phyloP scores from a whole-genome alignment of 2,888 invertebrate species.

The Andrena flavipes region DNA sequence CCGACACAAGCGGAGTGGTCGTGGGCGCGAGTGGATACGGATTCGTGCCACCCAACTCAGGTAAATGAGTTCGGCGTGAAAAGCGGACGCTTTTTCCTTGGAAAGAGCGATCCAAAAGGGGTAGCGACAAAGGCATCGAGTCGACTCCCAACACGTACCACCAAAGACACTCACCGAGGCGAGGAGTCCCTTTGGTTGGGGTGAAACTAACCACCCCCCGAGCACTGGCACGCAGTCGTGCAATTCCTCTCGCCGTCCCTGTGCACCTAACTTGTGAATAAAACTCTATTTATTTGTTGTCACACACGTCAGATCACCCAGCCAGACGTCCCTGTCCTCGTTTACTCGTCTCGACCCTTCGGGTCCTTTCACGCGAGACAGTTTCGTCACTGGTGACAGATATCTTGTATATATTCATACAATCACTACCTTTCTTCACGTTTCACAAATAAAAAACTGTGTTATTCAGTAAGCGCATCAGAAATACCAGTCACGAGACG shows the following conservation, averaged over 20 bases:
- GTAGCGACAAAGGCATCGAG: neutral
- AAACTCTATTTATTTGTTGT: conserved; percentile 70
- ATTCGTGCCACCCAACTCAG: conserved; percentile 92
- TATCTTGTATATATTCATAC: no score
- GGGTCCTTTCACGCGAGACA: neutral
- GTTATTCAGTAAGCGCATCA: no score
- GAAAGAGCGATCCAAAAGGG: neutral
- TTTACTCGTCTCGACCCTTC: conserved; percentile 7
- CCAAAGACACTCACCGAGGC: conserved; percentile 52
- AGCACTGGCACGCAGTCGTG: conserved; percentile 32
- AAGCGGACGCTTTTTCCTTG: conserved; percentile 11
- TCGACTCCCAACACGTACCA: conserved; percentile 32
- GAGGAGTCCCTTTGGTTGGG: conserved; percentile 37
- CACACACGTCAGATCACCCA: conserved; percentile 35
- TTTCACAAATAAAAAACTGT: no score
- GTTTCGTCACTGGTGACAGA: no score
- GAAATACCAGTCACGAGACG: no score
- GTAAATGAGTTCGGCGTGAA: conserved; percentile 85
- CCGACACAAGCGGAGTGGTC: conserved; percentile 92
- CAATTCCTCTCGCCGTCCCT: conserved; percentile 26
- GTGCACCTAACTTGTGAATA: conserved; percentile 70
- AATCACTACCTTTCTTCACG: no score
- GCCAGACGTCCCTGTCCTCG: conserved; percentile 7
- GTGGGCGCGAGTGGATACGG: conserved; percentile 94
- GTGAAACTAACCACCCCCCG: conserved; percentile 44